These are phyloP conservation scores for Lichenostomus cassidix DNA, from an alignment of 2,113 vertebrate species.

Conservation along the genomic window DNA sequence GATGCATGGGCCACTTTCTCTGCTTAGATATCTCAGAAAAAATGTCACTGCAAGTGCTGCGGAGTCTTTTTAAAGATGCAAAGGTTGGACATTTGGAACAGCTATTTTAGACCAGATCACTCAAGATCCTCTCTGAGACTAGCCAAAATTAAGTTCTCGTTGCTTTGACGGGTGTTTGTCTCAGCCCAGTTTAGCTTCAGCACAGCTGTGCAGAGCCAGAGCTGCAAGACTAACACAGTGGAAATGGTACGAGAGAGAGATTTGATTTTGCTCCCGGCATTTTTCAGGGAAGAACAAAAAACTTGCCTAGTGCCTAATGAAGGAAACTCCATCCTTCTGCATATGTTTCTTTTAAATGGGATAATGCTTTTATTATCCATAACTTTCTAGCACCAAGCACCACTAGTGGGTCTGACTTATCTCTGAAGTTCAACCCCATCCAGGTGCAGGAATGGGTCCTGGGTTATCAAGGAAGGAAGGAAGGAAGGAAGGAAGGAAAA, in stretches of 20 bases:
- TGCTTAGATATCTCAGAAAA: not conserved
- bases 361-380: not conserved
- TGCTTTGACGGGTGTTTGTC: not conserved
- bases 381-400: not conserved
- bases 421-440: not conserved
- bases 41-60: not conserved
- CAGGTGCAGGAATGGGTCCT: not conserved
- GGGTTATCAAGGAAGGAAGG: not conserved
- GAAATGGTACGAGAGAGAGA: not conserved
- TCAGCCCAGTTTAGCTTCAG: not conserved
- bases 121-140: not conserved
- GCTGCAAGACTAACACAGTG: not conserved
- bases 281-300: constrained; percentile 1
- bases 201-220: not conserved
- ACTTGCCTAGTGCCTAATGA: not conserved
- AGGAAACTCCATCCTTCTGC: not conserved
- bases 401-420: not conserved
- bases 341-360: not conserved
- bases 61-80: not conserved
- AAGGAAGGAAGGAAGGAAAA: not conserved
- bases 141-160: not conserved
- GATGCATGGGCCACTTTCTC: not conserved
- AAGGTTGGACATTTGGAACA: not conserved
- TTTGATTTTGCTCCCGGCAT: not conserved
- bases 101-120: not conserved